A percentile compares a stretch with the other conserved stretches of the same genome.
Evolutionary conservation across 2,113 vertebrate genomes (phyloP).

Genomic region (Athene noctua): DNA sequence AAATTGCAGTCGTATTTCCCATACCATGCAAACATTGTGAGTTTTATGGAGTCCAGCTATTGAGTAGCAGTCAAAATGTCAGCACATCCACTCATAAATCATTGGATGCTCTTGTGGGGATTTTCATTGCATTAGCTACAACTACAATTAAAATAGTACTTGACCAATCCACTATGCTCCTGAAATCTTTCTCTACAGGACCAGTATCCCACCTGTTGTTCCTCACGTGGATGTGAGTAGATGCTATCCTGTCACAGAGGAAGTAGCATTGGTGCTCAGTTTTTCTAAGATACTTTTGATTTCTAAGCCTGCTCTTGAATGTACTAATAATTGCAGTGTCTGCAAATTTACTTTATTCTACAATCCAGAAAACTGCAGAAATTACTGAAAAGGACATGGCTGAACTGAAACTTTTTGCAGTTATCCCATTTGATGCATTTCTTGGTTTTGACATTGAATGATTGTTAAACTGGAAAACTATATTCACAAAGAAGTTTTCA

Average conservation of each 20-base stretch:
- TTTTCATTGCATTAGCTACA: not conserved
- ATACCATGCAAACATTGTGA: not conserved
- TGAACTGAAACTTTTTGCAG: not conserved
- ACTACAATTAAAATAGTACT: not conserved
- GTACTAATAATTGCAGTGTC: not conserved
- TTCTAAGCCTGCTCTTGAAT: not conserved
- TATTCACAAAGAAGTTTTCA: not conserved
- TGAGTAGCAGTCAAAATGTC: not conserved
- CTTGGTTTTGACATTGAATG: not conserved
- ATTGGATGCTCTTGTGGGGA: not conserved
- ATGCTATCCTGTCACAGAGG: not conserved
- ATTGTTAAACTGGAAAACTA: not conserved
- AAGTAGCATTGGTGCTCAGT: not conserved
- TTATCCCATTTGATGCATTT: fast-evolving
- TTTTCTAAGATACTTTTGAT: not conserved
- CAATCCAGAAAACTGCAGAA: not conserved
- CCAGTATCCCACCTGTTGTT: not conserved
- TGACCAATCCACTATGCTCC: not conserved
- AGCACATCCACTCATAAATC: not conserved
- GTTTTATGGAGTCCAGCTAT: not conserved
- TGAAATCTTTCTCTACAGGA: not conserved
- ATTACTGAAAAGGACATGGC: not conserved
- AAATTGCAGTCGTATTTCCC: not conserved
- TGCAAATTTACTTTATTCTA: not conserved
- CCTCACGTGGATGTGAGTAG: not conserved